Base-by-base conservation (phyloP, 2,888 invertebrate genomes). In the Pseudococcus viburni region DNA sequence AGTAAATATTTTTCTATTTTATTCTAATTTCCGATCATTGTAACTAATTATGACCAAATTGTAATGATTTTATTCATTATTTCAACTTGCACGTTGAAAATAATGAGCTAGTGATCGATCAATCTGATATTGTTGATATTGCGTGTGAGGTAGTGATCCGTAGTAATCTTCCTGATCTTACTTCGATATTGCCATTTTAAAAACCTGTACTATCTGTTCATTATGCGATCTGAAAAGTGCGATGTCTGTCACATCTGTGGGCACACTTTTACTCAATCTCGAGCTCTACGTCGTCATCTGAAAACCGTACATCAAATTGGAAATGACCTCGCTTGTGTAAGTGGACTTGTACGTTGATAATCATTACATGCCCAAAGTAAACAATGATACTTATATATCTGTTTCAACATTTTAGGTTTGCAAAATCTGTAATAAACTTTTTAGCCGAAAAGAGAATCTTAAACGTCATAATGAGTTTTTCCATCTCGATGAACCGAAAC, bases 401-500 rank as follows among this genome's bases (percentile, higher is more conserved):
- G 55, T 55, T 55, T 46, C 46, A 0, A 0, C 46, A 33, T 5
- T 59, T 19, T 11, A 59, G 59, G 19, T 8, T 8, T 59, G 59
- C 19, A 3, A n/a, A n/a, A 59, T 59, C n/a, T 59, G 59, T 6
- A 59, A 59, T 19, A 59, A 59, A 59, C 0, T 19, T 59, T 59
- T 59, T n/a, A 59, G 59, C 5, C n/a, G 59, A 5, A 59, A 59
- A 59, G 59, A 59, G 9, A 59, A 59, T 9, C 19, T 59, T n/a
- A 59, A 59, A 59, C 59, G 59, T 19, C 59, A 59, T 59, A 59
- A 19, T 19, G 59, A 59, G 19, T 59, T 59, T 59, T 59, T 59
- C 19, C 59, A 59, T 19, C n/a, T 59, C 19, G 59, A 59, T 59
- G 59, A 59, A 59, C 19, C n/a, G 6, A 59, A 59, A 9, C 59